Evolutionary conservation across 2,113 vertebrate species (phyloP), one percentile per base, ranked within the genome.

Genomic region (Sebastes fasciatus): DNA sequence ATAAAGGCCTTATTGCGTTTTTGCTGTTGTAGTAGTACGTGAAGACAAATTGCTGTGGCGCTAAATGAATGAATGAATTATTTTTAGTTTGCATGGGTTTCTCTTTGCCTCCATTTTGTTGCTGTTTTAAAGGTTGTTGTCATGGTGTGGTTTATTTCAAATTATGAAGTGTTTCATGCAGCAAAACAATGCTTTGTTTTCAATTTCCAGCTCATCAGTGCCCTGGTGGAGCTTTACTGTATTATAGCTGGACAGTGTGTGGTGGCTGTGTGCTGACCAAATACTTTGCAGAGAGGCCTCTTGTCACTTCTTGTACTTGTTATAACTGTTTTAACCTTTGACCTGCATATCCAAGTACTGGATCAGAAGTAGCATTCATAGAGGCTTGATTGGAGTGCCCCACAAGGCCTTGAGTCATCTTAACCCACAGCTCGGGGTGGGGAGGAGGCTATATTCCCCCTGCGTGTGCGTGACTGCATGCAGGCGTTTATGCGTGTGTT

Each of bases 321-420:
- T 88, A 79, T 45, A 82, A 88, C 87, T 83, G 75, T 86, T 88
- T 88, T 87, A 91, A 91, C 88, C 87, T 89, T 79, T 90, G 90
- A 89, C 84, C 88, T 91, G 34, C 87, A 68, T 71, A 85, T 88
- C 82, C 83, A 86, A 92, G 86, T 84, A 79, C 79, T 83, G 89
- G 89, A 91, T 92, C 87, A 84, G 78, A 90, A 87, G 89, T 83
- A 82, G 88, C 84, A 82, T 89, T 93, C 81, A 82, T 82, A 62
- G 79, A 76, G 69, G 86, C 86, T 86, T 87, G 90, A 90, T 81
- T 88, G 79, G 82, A 89, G 82, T 79, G 72, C 80, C 86, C 85
- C 80, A 88, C 12, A 14, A 90, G 89, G 86, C 77, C 86, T 90
- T 92, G 88, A 89, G 86, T 93, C 87, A 92, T 88, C 83, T 89